phyloP scores from a whole-genome alignment of 2,888 invertebrate species.

The Oxyteleia sp. region DNA sequence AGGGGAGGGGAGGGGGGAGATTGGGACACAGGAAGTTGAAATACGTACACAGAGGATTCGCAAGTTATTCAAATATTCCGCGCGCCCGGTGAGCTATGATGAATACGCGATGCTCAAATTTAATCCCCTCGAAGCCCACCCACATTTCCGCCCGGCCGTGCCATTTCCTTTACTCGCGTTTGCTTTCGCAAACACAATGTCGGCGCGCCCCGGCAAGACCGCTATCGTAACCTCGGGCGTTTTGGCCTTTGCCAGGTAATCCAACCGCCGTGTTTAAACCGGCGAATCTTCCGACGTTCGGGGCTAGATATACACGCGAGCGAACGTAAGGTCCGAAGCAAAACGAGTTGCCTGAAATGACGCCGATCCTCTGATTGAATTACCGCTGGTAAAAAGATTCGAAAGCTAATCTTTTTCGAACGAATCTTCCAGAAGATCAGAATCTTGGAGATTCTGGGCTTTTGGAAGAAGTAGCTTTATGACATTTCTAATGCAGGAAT shows the following conservation, averaged over 20 bases:
- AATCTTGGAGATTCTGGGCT: too few species aligned
- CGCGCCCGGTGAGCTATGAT: slow-evolving; percentile 77
- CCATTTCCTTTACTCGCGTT: slow-evolving; percentile 62
- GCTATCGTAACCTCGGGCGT: slow-evolving; percentile 59
- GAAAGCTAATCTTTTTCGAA: too few species aligned
- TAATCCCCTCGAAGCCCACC: slow-evolving; percentile 78
- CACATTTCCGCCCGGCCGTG: slow-evolving; percentile 30
- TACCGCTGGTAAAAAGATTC: too few species aligned
- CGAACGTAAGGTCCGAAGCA: slow-evolving; percentile 44
- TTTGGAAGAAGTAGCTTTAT: too few species aligned
- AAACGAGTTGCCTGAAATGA: slow-evolving; percentile 38
- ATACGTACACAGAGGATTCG: slow-evolving; percentile 79
- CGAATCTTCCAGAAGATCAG: too few species aligned
- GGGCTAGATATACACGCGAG: slow-evolving; percentile 49
- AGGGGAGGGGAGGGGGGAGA: too few species aligned
- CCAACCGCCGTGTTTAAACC: slow-evolving; percentile 40
- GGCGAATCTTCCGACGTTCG: slow-evolving; percentile 50
- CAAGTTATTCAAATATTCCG: slow-evolving; percentile 82
- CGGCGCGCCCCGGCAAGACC: slow-evolving; percentile 41
- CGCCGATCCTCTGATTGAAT: slow-evolving; percentile 30
- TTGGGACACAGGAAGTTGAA: slow-evolving; percentile 72
- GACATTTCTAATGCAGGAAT: too few species aligned
- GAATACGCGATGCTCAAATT: slow-evolving; percentile 80
- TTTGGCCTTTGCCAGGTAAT: slow-evolving; percentile 61
- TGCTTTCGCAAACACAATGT: slow-evolving; percentile 54